phyloP scores from a whole-genome alignment of 2,797 vertebrate genomes.

The Diglossa cyanea region DNA sequence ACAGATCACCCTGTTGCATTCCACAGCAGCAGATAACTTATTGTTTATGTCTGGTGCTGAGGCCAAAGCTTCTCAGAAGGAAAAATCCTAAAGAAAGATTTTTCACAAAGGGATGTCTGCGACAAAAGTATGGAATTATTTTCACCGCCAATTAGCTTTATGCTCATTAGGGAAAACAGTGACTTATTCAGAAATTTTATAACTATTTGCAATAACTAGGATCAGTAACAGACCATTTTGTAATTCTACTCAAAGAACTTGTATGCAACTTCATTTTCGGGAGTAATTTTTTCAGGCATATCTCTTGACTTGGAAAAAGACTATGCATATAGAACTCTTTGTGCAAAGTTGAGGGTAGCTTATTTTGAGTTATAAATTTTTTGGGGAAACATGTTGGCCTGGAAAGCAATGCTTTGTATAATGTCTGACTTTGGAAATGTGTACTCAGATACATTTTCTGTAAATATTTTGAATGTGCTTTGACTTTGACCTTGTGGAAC shows the following conservation, averaged over 20 bases:
- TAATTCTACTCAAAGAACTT: neutral
- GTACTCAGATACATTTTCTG: neutral
- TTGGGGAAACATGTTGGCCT: neutral
- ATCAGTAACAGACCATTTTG: neutral
- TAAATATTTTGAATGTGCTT: neutral
- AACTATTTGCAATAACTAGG: neutral
- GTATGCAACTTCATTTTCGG: neutral
- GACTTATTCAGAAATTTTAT: neutral
- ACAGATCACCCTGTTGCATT: too few relatives aligned
- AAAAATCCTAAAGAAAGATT: too few relatives aligned
- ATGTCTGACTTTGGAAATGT: neutral
- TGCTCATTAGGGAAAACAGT: neutral
- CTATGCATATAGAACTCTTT: neutral
- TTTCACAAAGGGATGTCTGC: too few relatives aligned
- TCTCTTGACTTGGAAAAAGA: neutral
- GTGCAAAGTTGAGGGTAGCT: neutral
- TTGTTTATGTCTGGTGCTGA: too few relatives aligned
- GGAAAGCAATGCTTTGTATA: neutral
- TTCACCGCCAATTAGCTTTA: neutral
- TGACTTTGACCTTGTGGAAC: neutral
- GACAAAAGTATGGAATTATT: neutral
- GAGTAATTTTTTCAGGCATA: neutral
- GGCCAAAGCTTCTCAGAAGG: too few relatives aligned
- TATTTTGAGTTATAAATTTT: neutral
- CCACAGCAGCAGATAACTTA: too few relatives aligned